Evolutionary conservation across 2,113 vertebrate genomes (phyloP).

Genomic region (Thinocorus orbignyianus): DNA sequence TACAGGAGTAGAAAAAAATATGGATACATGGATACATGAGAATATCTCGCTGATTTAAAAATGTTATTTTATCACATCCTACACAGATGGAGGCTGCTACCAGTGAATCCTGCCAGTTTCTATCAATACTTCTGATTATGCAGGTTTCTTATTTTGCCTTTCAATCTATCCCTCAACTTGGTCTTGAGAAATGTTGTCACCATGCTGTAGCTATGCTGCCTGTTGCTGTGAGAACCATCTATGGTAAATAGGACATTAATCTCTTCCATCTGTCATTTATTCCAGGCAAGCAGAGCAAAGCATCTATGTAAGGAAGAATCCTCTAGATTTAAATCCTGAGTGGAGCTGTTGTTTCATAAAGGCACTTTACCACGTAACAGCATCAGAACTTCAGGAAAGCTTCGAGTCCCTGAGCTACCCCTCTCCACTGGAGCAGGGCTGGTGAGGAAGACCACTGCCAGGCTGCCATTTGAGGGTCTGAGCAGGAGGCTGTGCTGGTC

Average conservation of each 20-base stretch:
- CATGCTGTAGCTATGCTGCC: neutral
- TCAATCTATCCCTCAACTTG: neutral
- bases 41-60: slow-evolving; percentile 1
- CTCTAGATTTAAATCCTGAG: neutral
- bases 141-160: slow-evolving; percentile 3
- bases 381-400: neutral
- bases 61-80: neutral
- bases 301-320: neutral
- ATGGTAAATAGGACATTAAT: neutral
- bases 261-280: neutral
- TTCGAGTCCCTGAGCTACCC: neutral
- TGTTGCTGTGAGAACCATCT: neutral
- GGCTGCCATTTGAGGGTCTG: neutral
- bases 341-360: neutral
- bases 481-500: neutral
- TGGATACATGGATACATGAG: neutral
- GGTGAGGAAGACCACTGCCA: neutral
- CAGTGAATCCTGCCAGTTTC: neutral
- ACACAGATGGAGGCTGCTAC: neutral
- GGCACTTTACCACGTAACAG: neutral
- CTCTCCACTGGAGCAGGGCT: neutral
- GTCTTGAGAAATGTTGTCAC: neutral
- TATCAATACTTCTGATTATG: neutral
- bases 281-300: neutral
- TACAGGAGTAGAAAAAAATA: neutral